Evolutionary conservation across 2,888 invertebrate species (phyloP).

Genomic region (Nipponacmea schrenckii): DNA sequence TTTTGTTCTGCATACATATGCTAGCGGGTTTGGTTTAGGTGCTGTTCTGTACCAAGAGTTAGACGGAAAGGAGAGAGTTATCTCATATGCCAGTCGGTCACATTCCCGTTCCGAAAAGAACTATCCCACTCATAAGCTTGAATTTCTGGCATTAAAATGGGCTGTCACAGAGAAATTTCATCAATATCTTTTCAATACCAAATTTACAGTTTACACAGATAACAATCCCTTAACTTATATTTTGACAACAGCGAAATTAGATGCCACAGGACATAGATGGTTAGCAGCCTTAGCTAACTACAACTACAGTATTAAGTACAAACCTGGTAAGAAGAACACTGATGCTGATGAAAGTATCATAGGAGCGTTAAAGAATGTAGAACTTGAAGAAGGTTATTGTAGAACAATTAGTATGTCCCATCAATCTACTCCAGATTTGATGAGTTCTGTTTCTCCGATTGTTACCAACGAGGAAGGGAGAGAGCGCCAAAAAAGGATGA

Average conservation of each 20-base stretch:
- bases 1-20: neutral
- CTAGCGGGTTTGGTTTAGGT: slow-evolving; percentile 1
- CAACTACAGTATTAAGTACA: neutral
- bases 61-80: neutral
- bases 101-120: slow-evolving; percentile 7
- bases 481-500: neutral
- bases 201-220: neutral
- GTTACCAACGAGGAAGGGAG: neutral
- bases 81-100: neutral
- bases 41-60: neutral
- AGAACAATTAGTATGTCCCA: neutral
- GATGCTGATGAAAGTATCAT: slow-evolving; percentile 24
- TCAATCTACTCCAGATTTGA: neutral
- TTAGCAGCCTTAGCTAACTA: neutral
- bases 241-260: neutral
- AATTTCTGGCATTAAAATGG: slow-evolving; percentile 5
- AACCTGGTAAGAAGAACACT: neutral
- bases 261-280: neutral
- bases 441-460: neutral
- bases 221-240: neutral
- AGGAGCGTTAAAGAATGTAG: neutral
- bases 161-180: neutral
- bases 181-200: neutral
- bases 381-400: neutral
- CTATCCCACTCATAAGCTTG: neutral